phyloP scores from a whole-genome alignment of 2,888 invertebrate species.

The Tinea semifulvella region DNA sequence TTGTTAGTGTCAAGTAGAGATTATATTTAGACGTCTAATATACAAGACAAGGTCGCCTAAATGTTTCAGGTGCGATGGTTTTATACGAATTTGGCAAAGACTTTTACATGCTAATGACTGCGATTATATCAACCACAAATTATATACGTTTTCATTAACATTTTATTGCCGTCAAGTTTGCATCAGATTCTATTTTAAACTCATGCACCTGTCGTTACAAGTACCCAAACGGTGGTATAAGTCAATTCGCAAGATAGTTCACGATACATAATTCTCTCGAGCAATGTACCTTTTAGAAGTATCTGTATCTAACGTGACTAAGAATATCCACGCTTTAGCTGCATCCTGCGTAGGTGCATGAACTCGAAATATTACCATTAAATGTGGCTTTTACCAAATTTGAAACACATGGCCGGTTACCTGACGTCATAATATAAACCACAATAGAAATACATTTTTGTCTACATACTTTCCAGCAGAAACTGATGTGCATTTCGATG shows the following conservation, averaged over 20 bases:
- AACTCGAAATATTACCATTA: background rate
- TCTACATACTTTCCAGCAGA: too few species aligned
- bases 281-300: background rate
- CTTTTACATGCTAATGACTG: background rate
- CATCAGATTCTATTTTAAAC: background rate
- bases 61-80: conserved; percentile 4
- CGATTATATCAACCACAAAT: background rate
- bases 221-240: too few species aligned
- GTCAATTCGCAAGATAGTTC: too few species aligned
- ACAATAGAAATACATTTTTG: too few species aligned
- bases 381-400: conserved; percentile 3
- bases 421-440: conserved; percentile 2
- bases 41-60: background rate
- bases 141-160: background rate
- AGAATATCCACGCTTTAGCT: background rate
- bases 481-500: too few species aligned
- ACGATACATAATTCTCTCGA: too few species aligned
- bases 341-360: conserved; percentile 5
- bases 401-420: background rate
- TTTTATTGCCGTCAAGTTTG: background rate
- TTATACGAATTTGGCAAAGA: background rate
- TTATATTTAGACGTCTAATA: conserved; percentile 1
- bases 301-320: background rate
- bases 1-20: background rate
- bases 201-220: background rate